phyloP scores from a whole-genome alignment of 2,888 invertebrate species.

The Melinopterus prodromus region DNA sequence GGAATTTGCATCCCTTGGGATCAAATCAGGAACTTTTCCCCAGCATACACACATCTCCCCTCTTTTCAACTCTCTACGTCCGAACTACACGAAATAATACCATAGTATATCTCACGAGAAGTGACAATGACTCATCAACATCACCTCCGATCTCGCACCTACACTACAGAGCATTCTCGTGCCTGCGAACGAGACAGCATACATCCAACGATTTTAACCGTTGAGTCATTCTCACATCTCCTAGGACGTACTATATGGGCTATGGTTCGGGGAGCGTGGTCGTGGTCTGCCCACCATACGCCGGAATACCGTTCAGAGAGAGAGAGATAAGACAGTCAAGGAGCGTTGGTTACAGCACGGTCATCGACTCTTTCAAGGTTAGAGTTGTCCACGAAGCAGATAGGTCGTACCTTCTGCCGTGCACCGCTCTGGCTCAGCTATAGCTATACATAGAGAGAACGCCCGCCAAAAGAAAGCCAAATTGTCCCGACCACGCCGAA shows the following conservation, averaged over 20 bases:
- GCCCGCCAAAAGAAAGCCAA: background rate
- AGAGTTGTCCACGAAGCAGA: background rate
- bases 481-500: background rate
- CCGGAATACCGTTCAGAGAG: background rate
- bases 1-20: background rate
- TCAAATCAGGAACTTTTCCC: background rate
- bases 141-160: too few species aligned
- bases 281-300: background rate
- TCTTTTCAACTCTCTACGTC: background rate
- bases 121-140: background rate
- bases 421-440: background rate
- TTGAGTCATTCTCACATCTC: background rate
- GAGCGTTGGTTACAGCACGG: background rate
- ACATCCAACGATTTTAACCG: background rate
- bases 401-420: background rate
- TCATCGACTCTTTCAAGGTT: conserved; percentile 4
- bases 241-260: background rate
- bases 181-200: too few species aligned
- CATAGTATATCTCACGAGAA: background rate
- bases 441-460: background rate
- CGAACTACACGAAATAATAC: background rate
- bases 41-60: background rate
- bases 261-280: background rate
- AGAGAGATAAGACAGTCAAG: background rate
- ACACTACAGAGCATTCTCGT: too few species aligned